Evolutionary conservation across 2,888 invertebrate genomes (phyloP).

Genomic region (Drosophila hamatofila): DNA sequence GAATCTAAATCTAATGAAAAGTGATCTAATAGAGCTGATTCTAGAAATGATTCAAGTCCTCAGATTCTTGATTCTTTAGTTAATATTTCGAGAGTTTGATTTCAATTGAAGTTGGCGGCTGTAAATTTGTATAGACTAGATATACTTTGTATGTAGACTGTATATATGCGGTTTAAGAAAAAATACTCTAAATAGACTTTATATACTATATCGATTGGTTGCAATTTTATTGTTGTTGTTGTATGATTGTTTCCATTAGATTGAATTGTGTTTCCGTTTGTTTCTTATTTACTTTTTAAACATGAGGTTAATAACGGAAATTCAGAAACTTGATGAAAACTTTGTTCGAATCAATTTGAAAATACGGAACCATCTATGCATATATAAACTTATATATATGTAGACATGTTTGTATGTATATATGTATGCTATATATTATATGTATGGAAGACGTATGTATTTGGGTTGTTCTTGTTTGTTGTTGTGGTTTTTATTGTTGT

Average conservation of each 20-base stretch:
- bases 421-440: constrained; percentile 47
- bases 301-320: constrained; percentile 55
- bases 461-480: constrained; percentile 4
- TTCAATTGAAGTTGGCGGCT: background rate
- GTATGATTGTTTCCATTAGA: constrained; percentile 15
- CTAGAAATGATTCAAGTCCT: background rate
- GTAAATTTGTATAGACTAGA: background rate
- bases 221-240: constrained; percentile 29
- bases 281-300: constrained; percentile 19
- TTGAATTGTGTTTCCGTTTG: constrained; percentile 58
- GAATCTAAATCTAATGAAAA: no score
- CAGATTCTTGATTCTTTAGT: background rate
- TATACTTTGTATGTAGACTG: background rate
- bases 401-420: constrained; percentile 15
- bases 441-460: constrained; percentile 44
- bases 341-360: constrained; percentile 14
- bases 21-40: background rate
- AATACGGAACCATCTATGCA: constrained; percentile 41
- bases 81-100: background rate
- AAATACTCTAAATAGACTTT: no score
- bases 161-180: no score
- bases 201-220: background rate
- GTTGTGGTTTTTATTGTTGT: constrained; percentile 7
- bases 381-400: background rate
- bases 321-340: constrained; percentile 43